Evolutionary conservation across 2,888 invertebrate genomes (phyloP).

Genomic region (Luperina nickerlii): DNA sequence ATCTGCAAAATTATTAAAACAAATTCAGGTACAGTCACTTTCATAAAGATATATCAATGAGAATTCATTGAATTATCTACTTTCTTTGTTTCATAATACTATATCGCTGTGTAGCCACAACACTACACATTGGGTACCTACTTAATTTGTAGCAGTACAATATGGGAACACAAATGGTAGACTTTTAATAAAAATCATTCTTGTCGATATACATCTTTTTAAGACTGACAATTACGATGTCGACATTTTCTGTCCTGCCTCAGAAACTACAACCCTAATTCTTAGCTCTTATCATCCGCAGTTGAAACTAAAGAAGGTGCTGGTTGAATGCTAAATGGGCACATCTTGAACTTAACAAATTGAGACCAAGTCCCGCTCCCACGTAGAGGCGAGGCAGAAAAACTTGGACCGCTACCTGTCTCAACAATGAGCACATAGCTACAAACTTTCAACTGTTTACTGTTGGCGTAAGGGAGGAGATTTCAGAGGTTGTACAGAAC

Average conservation of each 20-base stretch:
- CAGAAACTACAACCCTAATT: neutral
- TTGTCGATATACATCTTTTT: too few species aligned
- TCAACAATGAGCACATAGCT: slow-evolving; percentile 79
- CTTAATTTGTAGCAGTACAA: too few species aligned
- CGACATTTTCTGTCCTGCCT: neutral
- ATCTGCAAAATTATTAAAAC: neutral
- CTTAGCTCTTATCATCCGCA: slow-evolving; percentile 17
- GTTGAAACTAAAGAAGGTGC: slow-evolving; percentile 49
- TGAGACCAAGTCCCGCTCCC: slow-evolving; percentile 66
- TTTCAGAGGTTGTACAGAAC: neutral
- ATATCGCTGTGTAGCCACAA: too few species aligned
- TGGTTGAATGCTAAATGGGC: slow-evolving; percentile 59
- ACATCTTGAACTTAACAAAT: slow-evolving; percentile 69
- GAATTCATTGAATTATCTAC: too few species aligned
- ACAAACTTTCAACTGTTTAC: slow-evolving; percentile 75
- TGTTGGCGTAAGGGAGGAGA: slow-evolving; percentile 50
- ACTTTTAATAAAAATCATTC: too few species aligned
- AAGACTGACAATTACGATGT: too few species aligned
- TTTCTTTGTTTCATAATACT: too few species aligned
- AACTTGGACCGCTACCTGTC: slow-evolving; percentile 79
- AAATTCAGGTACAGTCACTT: neutral
- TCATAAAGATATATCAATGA: too few species aligned
- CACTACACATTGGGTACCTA: too few species aligned
- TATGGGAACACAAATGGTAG: too few species aligned
- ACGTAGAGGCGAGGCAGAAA: slow-evolving; percentile 74